Evolutionary conservation across 1,140 invertebrate genomes (phyloP).

Genomic region (Drosophila tani): DNA sequence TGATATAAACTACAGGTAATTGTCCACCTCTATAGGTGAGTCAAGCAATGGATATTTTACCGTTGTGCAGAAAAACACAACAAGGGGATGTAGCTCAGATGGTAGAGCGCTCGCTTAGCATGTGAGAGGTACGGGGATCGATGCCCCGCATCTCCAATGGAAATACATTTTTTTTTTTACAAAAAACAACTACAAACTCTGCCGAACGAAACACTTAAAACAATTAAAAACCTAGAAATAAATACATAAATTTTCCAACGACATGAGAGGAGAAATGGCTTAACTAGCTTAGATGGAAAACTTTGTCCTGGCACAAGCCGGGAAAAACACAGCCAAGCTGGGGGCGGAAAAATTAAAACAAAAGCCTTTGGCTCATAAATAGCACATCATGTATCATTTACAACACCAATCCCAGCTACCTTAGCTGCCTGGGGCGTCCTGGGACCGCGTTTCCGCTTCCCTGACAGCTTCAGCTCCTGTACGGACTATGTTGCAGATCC

Average conservation of each 20-base stretch:
- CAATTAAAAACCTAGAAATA: constrained; percentile 75
- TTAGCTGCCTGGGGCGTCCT: constrained; percentile 26
- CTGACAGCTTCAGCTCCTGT: constrained; percentile 14
- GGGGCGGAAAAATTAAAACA: constrained; percentile 74
- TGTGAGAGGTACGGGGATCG: constrained; percentile 93
- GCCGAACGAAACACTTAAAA: constrained; percentile 73
- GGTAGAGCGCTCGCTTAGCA: constrained; percentile 94
- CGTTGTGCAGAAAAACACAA: constrained; percentile 7
- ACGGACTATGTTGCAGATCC: constrained; percentile 13
- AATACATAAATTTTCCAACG: constrained; percentile 72
- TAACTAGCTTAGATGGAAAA: constrained; percentile 69
- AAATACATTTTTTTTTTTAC: constrained; percentile 8
- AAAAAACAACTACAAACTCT: constrained; percentile 14
- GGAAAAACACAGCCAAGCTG: constrained; percentile 19
- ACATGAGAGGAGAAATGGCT: constrained; percentile 44
- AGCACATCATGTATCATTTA: constrained; percentile 84
- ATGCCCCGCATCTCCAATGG: constrained; percentile 88
- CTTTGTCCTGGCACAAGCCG: constrained; percentile 51
- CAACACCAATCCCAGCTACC: constrained; percentile 47
- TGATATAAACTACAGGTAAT: constrained; percentile 34
- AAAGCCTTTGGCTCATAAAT: constrained; percentile 80
- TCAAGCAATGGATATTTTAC: constrained; percentile 19
- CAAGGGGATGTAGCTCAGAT: constrained; percentile 89
- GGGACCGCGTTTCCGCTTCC: constrained; percentile 27
- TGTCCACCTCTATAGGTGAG: constrained; percentile 10